Evolutionary conservation across 2,797 vertebrate genomes (phyloP).

Genomic region (Hoplostethus atlanticus): DNA sequence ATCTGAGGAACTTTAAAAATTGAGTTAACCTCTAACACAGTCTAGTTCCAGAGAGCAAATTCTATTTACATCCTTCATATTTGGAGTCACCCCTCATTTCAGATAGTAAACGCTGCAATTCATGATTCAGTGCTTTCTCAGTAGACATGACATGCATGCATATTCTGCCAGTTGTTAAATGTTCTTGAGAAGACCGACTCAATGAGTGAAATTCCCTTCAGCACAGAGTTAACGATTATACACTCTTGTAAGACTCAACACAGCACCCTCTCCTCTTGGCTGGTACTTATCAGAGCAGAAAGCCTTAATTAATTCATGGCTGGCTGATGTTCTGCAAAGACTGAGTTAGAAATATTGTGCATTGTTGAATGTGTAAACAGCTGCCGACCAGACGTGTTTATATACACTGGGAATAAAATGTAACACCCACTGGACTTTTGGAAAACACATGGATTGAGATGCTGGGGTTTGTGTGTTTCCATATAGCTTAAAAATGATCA

Average conservation of each 20-base stretch:
- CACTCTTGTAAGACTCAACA: slow-evolving; percentile 62
- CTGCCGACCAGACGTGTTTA: slow-evolving; percentile 64
- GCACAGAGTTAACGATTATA: slow-evolving; percentile 66
- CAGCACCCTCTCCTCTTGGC: slow-evolving; percentile 66
- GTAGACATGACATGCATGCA: slow-evolving; percentile 35
- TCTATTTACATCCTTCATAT: neutral
- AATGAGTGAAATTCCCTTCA: slow-evolving; percentile 68
- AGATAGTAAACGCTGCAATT: slow-evolving; percentile 19
- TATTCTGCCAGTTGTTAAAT: slow-evolving; percentile 51
- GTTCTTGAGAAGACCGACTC: slow-evolving; percentile 44
- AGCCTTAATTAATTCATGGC: slow-evolving; percentile 83
- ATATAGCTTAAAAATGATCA: neutral
- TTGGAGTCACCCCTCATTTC: slow-evolving; percentile 11
- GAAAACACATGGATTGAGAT: slow-evolving; percentile 28
- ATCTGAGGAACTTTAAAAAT: slow-evolving; percentile 1
- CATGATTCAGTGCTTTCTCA: slow-evolving; percentile 24
- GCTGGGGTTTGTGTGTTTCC: slow-evolving; percentile 17
- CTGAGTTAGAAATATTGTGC: slow-evolving; percentile 76
- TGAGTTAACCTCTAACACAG: neutral
- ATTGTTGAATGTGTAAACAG: slow-evolving; percentile 82
- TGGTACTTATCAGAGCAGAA: slow-evolving; percentile 84
- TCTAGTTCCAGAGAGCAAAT: neutral
- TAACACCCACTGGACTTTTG: slow-evolving; percentile 44
- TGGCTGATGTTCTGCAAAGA: slow-evolving; percentile 78
- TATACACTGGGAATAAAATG: slow-evolving; percentile 60